phyloP scores from a whole-genome alignment of 2,888 invertebrate species.

The Metopia argyrocephala region DNA sequence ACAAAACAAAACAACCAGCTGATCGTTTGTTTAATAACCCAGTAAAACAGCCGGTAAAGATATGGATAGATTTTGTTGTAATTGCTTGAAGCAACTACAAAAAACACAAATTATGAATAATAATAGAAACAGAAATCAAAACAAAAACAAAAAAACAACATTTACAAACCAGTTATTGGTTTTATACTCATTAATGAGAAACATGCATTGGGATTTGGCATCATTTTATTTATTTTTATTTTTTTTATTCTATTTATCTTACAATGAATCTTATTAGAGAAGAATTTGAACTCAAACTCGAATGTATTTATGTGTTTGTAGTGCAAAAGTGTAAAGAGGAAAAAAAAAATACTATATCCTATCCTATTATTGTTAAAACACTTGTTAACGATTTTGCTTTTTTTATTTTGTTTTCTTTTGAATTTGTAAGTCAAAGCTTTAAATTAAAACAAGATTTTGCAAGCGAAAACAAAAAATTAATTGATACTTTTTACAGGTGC shows the following conservation, averaged over 20 bases:
- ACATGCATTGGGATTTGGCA: slow-evolving; percentile 38
- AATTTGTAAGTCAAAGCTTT: too few species aligned
- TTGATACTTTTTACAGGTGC: too few species aligned
- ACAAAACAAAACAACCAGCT: slow-evolving; percentile 44
- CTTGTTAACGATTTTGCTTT: background rate
- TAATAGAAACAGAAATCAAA: too few species aligned
- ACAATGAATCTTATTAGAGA: slow-evolving; percentile 11
- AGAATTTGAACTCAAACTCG: slow-evolving; percentile 42
- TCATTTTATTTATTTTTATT: slow-evolving; percentile 9
- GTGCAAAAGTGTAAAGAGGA: slow-evolving; percentile 3
- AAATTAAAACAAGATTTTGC: background rate
- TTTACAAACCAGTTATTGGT: slow-evolving; percentile 34
- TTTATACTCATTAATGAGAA: slow-evolving; percentile 36
- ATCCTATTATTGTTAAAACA: background rate
- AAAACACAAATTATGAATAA: background rate
- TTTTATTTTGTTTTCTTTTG: too few species aligned
- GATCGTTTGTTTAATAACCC: slow-evolving; percentile 50
- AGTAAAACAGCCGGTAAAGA: slow-evolving; percentile 44
- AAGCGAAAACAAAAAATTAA: too few species aligned
- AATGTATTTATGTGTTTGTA: slow-evolving; percentile 46
- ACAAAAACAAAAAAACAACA: slow-evolving; percentile 2
- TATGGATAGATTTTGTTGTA: too few species aligned
- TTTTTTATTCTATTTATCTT: background rate
- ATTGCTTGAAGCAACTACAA: too few species aligned
- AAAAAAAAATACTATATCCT: background rate